Percentiles rank a stretch among this genome's conserved stretches.
Evolutionary conservation across 2,113 vertebrate genomes (phyloP).

Genomic region (Xenopus borealis): DNA sequence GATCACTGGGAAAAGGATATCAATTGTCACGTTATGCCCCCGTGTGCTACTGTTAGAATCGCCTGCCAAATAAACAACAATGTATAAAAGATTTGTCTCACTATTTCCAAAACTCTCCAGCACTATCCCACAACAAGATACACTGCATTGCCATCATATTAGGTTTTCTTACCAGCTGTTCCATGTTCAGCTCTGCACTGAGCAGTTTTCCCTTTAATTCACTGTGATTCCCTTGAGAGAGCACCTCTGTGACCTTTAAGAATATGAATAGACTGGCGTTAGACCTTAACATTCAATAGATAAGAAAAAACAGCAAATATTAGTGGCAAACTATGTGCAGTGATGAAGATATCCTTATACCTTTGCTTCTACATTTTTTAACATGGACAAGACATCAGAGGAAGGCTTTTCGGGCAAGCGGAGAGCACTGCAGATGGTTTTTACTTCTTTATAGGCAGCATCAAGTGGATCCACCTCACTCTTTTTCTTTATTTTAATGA

Average conservation of each 20-base stretch:
- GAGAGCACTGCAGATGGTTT: slow-evolving; percentile 71
- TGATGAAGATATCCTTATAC: slow-evolving; percentile 54
- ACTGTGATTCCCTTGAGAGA: slow-evolving; percentile 71
- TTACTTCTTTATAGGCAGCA: slow-evolving; percentile 69
- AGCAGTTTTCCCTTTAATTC: slow-evolving; percentile 75
- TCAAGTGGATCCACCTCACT: slow-evolving; percentile 57
- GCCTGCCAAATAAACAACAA: no score
- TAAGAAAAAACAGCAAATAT: no score
- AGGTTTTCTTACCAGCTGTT: slow-evolving; percentile 75
- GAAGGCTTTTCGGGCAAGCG: slow-evolving; percentile 63
- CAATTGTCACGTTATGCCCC: no score
- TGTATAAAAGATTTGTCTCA: no score
- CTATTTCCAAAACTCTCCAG: no score
- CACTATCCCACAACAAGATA: no score
- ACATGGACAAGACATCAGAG: slow-evolving; percentile 59
- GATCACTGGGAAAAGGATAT: no score
- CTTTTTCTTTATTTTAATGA: slow-evolving; percentile 65
- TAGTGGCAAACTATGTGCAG: no score
- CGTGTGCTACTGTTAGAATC: no score
- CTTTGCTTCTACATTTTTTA: slow-evolving; percentile 77
- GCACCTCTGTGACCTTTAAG: slow-evolving; percentile 73
- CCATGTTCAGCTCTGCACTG: slow-evolving; percentile 69
- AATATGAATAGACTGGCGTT: background rate
- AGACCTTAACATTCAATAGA: no score
- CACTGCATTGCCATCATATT: no score